Base-by-base conservation (phyloP, 2,797 vertebrate species). In the Enteromius treurensis region DNA sequence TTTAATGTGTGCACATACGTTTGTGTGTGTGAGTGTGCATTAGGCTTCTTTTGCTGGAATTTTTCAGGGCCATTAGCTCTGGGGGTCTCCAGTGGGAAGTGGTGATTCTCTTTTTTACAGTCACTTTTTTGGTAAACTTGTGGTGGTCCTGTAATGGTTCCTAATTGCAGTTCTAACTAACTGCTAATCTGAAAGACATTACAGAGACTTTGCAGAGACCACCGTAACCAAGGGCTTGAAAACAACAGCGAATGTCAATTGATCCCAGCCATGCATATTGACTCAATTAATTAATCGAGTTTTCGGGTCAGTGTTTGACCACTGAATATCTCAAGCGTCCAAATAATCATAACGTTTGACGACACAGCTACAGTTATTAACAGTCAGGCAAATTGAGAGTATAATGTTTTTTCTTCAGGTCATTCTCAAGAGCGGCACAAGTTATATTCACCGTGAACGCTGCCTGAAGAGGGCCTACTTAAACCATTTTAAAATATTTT, bases 1-100 rank as follows among this genome's bases (percentile, higher is more conserved):
- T 83, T 78, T 62, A 78, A 78, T 19, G 14, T 21, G 76, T 29
- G 37, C 26, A 9, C 0, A 14, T 62, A 34, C 67, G 82, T 75
- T 53, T 88, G 77, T 84, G 74, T 78, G 75, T 80, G 79, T 67
- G 80, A 47, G 26, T 83, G 58, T 29, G 42, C 68, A 51, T 79
- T 80, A 79, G 15, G 79, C 70, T 71, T 77, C 74, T 82, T 11
- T 67, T 82, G 88, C 83, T 49, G 88, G 88, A 89, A 90, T 93
- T 90, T 89, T 93, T 91, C 91, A 91, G 91, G 87, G 53, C 87
- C 93, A 93, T 94, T 94, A 91, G 90, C 88, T 90, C 91, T 86
- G 84, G 90, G 83, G 88, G 88, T 92, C 77, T 91, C 90, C 90
- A 88, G 74, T 87, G 89, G 86, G 87, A 90, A 85, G 84, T 89